Evolutionary conservation across 2,113 vertebrate genomes (phyloP).

Genomic region (Corydoras maculifer): DNA sequence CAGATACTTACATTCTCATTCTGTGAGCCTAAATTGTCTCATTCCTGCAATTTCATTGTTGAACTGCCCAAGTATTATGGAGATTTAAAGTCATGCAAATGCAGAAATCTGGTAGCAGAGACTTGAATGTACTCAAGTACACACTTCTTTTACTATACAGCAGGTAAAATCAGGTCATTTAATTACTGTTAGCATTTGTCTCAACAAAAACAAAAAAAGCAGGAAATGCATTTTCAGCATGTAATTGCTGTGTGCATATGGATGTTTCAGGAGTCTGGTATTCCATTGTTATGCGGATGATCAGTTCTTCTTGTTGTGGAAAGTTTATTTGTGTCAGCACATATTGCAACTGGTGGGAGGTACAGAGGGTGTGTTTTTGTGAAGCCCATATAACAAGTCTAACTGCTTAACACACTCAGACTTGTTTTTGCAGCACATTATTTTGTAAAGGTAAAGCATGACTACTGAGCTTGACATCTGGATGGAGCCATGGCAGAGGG

Average conservation of each 20-base stretch:
- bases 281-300: conserved; percentile 18
- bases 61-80: too few relatives aligned
- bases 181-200: not conserved
- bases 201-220: not conserved
- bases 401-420: not conserved
- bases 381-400: conserved; percentile 31
- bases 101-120: too few relatives aligned
- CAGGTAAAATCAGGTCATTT: too few relatives aligned
- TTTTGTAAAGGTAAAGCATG: conserved; percentile 45
- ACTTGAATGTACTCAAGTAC: too few relatives aligned
- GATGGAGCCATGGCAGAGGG: conserved; percentile 39
- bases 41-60: not conserved
- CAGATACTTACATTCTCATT: not conserved
- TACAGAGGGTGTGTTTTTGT: conserved; percentile 19
- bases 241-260: not conserved
- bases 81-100: too few relatives aligned
- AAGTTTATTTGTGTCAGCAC: conserved; percentile 5
- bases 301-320: not conserved
- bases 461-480: conserved; percentile 39
- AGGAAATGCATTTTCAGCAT: not conserved
- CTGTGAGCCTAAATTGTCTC: not conserved
- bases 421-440: conserved; percentile 25
- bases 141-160: too few relatives aligned
- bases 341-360: conserved; percentile 36
- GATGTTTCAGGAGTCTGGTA: not conserved